These are phyloP conservation scores for Cephalopachus bancanus DNA, from an alignment of 2,797 vertebrate genomes.

Conservation along the genomic window DNA sequence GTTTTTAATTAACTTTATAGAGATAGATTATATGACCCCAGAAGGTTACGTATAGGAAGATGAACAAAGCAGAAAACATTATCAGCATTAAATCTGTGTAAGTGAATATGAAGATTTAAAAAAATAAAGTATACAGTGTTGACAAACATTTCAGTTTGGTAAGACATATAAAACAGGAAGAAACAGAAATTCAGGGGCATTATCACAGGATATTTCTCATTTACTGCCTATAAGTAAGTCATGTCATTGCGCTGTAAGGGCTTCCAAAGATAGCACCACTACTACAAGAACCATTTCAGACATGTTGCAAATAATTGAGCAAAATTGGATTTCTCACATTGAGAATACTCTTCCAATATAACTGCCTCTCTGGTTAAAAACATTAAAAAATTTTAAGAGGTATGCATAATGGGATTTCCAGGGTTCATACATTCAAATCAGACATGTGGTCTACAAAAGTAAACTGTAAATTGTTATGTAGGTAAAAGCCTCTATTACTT, in stretches of 20 bases:
- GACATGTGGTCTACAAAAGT: slow-evolving; percentile 37
- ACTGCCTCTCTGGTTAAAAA: slow-evolving; percentile 54
- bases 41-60: not conserved
- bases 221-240: not conserved
- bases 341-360: slow-evolving; percentile 3
- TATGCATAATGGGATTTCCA: not conserved
- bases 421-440: slow-evolving; percentile 37
- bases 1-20: slow-evolving; percentile 48
- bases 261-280: not conserved
- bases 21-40: not conserved
- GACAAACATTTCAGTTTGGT: not conserved
- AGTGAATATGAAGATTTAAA: not conserved
- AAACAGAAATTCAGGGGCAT: not conserved
- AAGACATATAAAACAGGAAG: not conserved
- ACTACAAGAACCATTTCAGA: not conserved
- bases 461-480: slow-evolving; percentile 63
- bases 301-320: not conserved
- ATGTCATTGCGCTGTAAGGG: not conserved
- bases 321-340: not conserved
- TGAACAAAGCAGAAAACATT: slow-evolving; percentile 4
- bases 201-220: not conserved
- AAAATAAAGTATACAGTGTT: not conserved
- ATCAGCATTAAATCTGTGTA: not conserved
- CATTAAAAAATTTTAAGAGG: slow-evolving; percentile 35
- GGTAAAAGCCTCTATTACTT: slow-evolving; percentile 68